Evolutionary conservation across 1,140 invertebrate genomes (phyloP).

Genomic region (Bombus breviceps): DNA sequence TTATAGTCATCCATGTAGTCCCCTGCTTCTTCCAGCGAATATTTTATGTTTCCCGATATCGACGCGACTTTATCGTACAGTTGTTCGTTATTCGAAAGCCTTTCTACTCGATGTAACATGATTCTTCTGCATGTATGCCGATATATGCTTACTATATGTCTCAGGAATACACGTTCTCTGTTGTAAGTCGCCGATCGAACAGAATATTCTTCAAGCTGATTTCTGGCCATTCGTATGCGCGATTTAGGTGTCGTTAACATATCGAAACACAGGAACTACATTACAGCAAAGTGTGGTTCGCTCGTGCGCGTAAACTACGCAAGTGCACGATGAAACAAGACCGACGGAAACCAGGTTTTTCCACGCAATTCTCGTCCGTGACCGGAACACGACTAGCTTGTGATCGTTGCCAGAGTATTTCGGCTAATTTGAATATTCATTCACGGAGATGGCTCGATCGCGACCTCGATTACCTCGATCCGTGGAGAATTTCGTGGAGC

Average conservation of each 20-base stretch:
- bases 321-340: not conserved
- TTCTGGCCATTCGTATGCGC: not conserved
- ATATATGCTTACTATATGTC: not conserved
- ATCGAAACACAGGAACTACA: not conserved
- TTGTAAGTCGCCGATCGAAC: not conserved
- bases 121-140: not conserved
- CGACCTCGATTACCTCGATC: not conserved
- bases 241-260: not conserved
- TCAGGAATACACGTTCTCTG: not conserved
- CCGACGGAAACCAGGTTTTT: not conserved
- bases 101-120: not conserved
- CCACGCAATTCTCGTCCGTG: no score
- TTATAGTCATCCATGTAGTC: no score
- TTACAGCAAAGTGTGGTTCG: not conserved
- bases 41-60: not conserved
- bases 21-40: no score
- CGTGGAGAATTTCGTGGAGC: not conserved
- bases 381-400: not conserved
- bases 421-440: not conserved
- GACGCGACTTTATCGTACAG: not conserved
- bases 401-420: not conserved
- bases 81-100: not conserved
- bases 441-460: not conserved
- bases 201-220: not conserved
- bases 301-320: not conserved